These are phyloP conservation scores for Menidia menidia DNA, from an alignment of 2,797 vertebrate species.

Conservation along the genomic window DNA sequence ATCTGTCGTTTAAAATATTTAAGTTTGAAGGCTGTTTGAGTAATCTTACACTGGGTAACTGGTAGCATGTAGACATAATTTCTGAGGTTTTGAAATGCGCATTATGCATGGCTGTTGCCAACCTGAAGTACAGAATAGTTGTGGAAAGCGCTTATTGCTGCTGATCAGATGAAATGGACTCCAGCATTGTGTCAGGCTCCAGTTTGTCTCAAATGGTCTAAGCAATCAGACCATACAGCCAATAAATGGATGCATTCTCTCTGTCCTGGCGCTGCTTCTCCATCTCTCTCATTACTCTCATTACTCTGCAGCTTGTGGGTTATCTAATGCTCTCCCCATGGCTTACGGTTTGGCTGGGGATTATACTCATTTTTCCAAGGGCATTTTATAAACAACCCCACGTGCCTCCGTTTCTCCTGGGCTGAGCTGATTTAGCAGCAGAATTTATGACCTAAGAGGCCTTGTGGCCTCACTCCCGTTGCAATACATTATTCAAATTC, in stretches of 20 bases:
- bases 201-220: constrained; percentile 80
- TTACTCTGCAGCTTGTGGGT: constrained; percentile 81
- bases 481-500: constrained; percentile 82
- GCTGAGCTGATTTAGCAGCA: constrained; percentile 73
- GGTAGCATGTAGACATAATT: constrained; percentile 46
- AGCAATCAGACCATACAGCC: constrained; percentile 75
- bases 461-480: constrained; percentile 69
- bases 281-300: constrained; percentile 80
- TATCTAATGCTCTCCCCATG: constrained; percentile 80
- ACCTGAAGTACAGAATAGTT: constrained; percentile 61
- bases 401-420: constrained; percentile 73
- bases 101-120: constrained; percentile 56
- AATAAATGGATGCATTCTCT: constrained; percentile 81
- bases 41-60: constrained; percentile 18
- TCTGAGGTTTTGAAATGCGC: constrained; percentile 48
- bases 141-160: constrained; percentile 71
- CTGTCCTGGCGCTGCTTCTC: constrained; percentile 72
- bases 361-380: constrained; percentile 82
- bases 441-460: constrained; percentile 79
- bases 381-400: constrained; percentile 81
- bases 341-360: constrained; percentile 80
- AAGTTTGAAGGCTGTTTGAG: neutral
- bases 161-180: constrained; percentile 79
- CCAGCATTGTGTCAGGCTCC: constrained; percentile 78
- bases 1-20: constrained; percentile 12